Evolutionary conservation across 2,888 invertebrate genomes (phyloP), one percentile per base, ranked within the genome.

Genomic region (Rhagonycha lutea): DNA sequence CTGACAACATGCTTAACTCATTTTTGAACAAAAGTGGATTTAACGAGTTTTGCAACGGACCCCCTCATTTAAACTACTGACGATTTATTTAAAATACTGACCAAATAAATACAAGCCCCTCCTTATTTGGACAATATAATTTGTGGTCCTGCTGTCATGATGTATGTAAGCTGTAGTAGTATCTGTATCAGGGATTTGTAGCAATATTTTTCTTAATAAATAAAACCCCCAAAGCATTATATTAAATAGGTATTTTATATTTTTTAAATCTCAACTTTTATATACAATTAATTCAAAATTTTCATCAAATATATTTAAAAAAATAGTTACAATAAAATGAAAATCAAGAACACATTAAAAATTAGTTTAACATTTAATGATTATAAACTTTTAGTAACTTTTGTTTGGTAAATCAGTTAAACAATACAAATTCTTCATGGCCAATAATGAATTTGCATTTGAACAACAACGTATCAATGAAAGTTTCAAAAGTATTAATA

Each of bases 371-470:
- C 82, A 83, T 80, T 81, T 79, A 81, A 82, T 81, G 79, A 77
- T 81, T 72, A 80, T 81, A 76, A 80, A 70, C 80, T 81, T 80
- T 81, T 81, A 83, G 83, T 82, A 83, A 82, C 81, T 79, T 80
- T 80, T 77, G 79, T 80, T 82, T 79, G 79, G 79, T 80, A 81
- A 80, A 72, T 77, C 73, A 74, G 72, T 77, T 78, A 75, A 77
- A 79, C 47, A n/a, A 47, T 47, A 47, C 47, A 47, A 47, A 47
- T 47, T 47, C 47, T 65, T 65, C n/a, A 65, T 23, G 23, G 23
- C 24, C 80, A 87, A 87, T 28, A 87, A 86, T 86, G 26, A 85
- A 84, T 82, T 87, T 12, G 26, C 7, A 65, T 65, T 65, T 65
- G 9, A 14, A 26, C 26, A 26, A 65, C 26, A n/a, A 24, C 24